These are phyloP conservation scores for Noctua janthina DNA, from an alignment of 2,888 invertebrate genomes.

Conservation along the genomic window DNA sequence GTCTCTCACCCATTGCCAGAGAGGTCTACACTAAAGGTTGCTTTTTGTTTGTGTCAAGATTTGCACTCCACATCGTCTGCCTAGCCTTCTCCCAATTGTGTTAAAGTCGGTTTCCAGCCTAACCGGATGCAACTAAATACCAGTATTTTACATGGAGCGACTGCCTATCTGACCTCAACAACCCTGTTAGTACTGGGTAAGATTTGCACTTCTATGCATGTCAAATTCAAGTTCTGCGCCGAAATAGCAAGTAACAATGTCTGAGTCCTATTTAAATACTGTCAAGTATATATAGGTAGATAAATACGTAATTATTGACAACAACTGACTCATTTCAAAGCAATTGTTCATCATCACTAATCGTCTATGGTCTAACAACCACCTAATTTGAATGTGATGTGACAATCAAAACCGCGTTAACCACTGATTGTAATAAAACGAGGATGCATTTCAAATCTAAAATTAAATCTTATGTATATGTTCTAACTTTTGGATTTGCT, in stretches of 20 bases:
- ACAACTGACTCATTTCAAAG: conserved; percentile 7
- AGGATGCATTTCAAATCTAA: conserved; percentile 23
- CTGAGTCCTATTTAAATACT: background rate
- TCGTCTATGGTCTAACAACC: conserved; percentile 18
- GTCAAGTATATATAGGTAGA: background rate
- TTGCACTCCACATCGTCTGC: too few species aligned
- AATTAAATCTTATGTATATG: conserved; percentile 8
- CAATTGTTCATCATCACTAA: conserved; percentile 36
- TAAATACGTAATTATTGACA: background rate
- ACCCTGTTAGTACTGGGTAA: too few species aligned
- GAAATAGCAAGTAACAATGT: background rate
- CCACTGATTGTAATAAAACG: conserved; percentile 17
- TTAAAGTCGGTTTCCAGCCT: too few species aligned
- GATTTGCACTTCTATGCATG: background rate
- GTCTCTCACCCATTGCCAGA: too few species aligned
- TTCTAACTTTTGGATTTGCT: conserved; percentile 18
- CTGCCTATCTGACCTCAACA: too few species aligned
- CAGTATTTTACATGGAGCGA: too few species aligned
- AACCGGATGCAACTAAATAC: too few species aligned
- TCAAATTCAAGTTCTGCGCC: background rate
- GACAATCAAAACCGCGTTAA: conserved; percentile 46
- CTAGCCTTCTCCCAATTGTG: too few species aligned
- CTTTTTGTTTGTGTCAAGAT: too few species aligned
- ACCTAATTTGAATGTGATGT: conserved; percentile 44
- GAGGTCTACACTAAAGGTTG: too few species aligned